Evolutionary conservation across 1,140 invertebrate species (phyloP).

Genomic region (Scaptomyza hsui): DNA sequence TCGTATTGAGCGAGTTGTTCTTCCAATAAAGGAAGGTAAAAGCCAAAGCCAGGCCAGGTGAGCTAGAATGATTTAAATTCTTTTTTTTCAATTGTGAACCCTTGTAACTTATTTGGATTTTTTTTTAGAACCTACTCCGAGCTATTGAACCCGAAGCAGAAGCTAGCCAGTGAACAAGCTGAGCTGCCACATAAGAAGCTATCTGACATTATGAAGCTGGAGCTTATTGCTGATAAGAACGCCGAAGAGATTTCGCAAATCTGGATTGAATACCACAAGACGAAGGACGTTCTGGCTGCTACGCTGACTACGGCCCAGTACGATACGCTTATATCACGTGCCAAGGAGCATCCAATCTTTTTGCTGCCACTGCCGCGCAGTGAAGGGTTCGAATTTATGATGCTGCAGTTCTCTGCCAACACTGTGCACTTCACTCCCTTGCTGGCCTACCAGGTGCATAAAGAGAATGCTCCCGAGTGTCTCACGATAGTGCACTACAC

Average conservation of each 20-base stretch:
- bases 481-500: constrained; percentile 92
- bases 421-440: constrained; percentile 94
- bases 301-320: constrained; percentile 87
- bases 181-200: constrained; percentile 86
- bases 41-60: constrained; percentile 84
- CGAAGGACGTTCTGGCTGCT: constrained; percentile 90
- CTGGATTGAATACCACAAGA: constrained; percentile 92
- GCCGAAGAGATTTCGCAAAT: constrained; percentile 90
- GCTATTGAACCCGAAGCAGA: constrained; percentile 85
- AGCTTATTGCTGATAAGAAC: constrained; percentile 89
- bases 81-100: neutral
- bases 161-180: constrained; percentile 52
- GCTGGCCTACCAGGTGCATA: constrained; percentile 93
- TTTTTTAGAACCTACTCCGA: constrained; percentile 71
- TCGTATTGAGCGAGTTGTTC: constrained; percentile 86
- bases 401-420: constrained; percentile 90
- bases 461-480: constrained; percentile 96
- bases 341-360: constrained; percentile 89
- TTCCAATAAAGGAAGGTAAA: constrained; percentile 84
- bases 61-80: neutral
- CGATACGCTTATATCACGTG: constrained; percentile 86
- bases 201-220: constrained; percentile 91
- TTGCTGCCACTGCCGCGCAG: constrained; percentile 92
- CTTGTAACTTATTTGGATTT: neutral
- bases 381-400: constrained; percentile 95